A percentile compares a stretch with the other conserved stretches of the same genome.
Conservation (phyloP, 2,888 invertebrate species). For the Aphidoletes aphidimyza region DNA sequence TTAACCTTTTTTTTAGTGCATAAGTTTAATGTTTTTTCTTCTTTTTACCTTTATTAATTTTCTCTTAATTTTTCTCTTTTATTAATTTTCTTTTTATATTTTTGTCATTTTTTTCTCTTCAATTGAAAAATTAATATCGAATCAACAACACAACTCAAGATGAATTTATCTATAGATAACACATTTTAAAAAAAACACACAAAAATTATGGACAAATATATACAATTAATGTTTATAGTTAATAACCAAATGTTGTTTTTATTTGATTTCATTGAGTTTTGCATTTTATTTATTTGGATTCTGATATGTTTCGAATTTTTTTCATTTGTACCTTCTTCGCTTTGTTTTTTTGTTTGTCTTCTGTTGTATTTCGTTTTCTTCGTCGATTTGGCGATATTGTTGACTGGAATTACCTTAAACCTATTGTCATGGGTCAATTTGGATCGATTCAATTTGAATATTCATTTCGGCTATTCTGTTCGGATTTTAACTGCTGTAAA, state of each 20-base stretch:
- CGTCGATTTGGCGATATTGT: too few relatives aligned
- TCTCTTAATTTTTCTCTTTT: not conserved
- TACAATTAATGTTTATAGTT: constrained; percentile 47
- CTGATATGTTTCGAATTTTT: too few relatives aligned
- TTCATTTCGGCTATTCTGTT: too few relatives aligned
- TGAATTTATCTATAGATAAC: constrained; percentile 15
- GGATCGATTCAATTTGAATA: too few relatives aligned
- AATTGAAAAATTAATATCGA: constrained; percentile 13
- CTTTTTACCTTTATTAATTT: too few relatives aligned
- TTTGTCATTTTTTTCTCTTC: not conserved
- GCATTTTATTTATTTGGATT: not conserved
- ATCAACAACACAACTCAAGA: constrained; percentile 3
- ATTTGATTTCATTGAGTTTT: not conserved
- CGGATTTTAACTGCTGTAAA: too few relatives aligned
- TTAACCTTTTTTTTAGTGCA: not conserved
- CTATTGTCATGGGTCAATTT: too few relatives aligned
- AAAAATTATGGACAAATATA: constrained; percentile 27
- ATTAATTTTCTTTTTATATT: not conserved
- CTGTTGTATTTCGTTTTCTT: too few relatives aligned
- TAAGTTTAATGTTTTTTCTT: constrained; percentile 23
- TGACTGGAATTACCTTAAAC: too few relatives aligned
- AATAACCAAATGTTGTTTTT: constrained; percentile 45
- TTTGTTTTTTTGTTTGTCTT: not conserved
- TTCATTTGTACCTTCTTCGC: not conserved
- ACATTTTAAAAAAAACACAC: constrained; percentile 6